Base-by-base conservation (phyloP, 2,888 invertebrate species). In the Fragum fragum region DNA sequence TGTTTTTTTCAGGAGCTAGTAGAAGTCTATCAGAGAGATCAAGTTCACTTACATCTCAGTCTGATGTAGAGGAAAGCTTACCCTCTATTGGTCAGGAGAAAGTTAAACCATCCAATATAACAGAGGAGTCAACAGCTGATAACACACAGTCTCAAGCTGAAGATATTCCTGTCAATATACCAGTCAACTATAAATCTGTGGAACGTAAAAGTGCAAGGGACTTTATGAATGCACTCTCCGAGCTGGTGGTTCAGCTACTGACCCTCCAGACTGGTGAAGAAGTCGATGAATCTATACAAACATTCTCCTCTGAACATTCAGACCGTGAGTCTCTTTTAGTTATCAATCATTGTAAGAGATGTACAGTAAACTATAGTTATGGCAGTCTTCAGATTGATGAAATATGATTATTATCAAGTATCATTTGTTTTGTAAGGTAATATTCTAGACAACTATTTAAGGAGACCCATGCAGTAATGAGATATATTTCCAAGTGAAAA, bases 251-350 rank as follows among this genome's bases (percentile, higher is more conserved):
- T 0, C 96, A 97, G 91, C 95, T 98, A 1, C 94, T 97, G 63
- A 95, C 96, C 29, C 95, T 98, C 0, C 96, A 97, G 83, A 97
- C 97, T 87, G 97, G 97, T 76, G 97, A 97, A 87, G 98, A 98
- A 94, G 97, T 98, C 28, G 98, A 99, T 92, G 97, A 98, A 94
- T 97, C 97, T 0, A 96, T 99, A 94, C 98, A 98, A 95, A 97
- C 97, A 93, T 98, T 98, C 92, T 97, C 98, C 1, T 98, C 98
- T 0, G 96, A 97, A 84, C 97, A 98, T 90, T 98, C 98, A 94
- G 97, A 98, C 95, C 96, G 97, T 96, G 96, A 96, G 94, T 96
- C 3, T 23, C 23, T 26, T 53, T n/a, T n/a, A n/a, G n/a, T n/a
- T n/a, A n/a, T n/a, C n/a, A n/a, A n/a, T n/a, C n/a, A n/a, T n/a